Evolutionary conservation across 2,113 vertebrate species (phyloP), one percentile per base, ranked within the genome.

Genomic region (Pomatostomus ruficeps): DNA sequence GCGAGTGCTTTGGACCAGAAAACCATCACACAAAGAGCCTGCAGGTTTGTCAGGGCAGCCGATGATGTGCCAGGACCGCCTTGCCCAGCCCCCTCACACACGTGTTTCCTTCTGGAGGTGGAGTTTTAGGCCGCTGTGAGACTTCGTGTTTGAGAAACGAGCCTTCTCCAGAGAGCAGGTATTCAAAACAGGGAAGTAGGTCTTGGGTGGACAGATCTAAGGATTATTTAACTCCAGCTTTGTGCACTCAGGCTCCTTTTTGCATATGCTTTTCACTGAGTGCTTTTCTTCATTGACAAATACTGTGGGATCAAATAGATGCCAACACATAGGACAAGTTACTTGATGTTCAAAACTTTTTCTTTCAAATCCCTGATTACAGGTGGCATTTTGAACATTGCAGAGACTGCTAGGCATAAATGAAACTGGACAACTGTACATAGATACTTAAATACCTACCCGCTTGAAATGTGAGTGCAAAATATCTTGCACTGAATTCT

Each of bases 401-500:
- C 46, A 65, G 35, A 79, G 22, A 20, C 31, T 63, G 43, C 21
- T 20, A 45, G 42, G 54, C 18, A 59, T 42, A 65, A 85, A 68
- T 42, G 17, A 68, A 76, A 72, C 2, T 3, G n/a, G 14, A 5
- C 9, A 59, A 61, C 14, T 17, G 7, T 40, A 25, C 0, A 0
- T 26, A 68, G 71, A 12, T 73, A 22, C 31, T 81, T 35, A 61
- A 75, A 46, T 31, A 20, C 14, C 26, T 48, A 40, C n/a, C 48
- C 43, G 42, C 17, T n/a, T 58, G 38, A 82, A 87, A 65, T 76
- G 46, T 25, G 49, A 38, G 7, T 35, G 36, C 25, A 48, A 91
- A 62, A 12, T 40, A 26, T 13, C 14, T 23, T 49, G n/a, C 16
- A 7, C 9, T 79, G 22, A 76, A 15, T 85, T 91, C 71, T 12